These are phyloP conservation scores for Drosophila elegans DNA, from an alignment of 1,140 invertebrate genomes.

Conservation along the genomic window DNA sequence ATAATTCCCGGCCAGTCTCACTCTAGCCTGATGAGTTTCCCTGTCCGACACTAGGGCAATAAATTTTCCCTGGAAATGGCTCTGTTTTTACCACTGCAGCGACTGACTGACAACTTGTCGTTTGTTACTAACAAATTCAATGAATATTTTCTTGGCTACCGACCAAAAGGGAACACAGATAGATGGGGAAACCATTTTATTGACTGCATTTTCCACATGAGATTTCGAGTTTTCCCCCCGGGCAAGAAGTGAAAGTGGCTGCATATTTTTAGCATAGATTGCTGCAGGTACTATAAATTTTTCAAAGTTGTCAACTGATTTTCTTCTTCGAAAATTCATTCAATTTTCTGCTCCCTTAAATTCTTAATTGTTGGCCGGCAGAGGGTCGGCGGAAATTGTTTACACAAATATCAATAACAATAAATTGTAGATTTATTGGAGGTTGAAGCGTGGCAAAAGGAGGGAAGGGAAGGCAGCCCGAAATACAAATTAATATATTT, in stretches of 20 bases:
- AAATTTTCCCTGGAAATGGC: conserved; percentile 53
- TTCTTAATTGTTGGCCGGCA: conserved; percentile 55
- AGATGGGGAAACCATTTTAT: conserved; percentile 46
- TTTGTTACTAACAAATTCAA: conserved; percentile 79
- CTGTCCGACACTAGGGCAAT: conserved; percentile 39
- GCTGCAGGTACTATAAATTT: conserved; percentile 57
- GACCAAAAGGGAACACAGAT: conserved; percentile 13
- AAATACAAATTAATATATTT: conserved; percentile 68
- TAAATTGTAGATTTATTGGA: conserved; percentile 76
- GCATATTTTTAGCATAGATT: conserved; percentile 57
- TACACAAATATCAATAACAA: conserved; percentile 81
- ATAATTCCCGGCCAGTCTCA: conserved; percentile 35
- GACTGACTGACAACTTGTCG: conserved; percentile 66
- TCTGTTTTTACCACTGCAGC: conserved; percentile 26
- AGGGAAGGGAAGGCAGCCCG: conserved; percentile 21
- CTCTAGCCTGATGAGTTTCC: conserved; percentile 31
- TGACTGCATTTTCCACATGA: conserved; percentile 63
- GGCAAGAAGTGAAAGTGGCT: conserved; percentile 50
- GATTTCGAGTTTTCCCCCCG: conserved; percentile 23
- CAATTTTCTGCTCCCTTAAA: conserved; percentile 56
- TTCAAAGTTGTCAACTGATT: conserved; percentile 53
- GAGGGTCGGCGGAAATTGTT: conserved; percentile 36
- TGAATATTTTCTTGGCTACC: conserved; percentile 66
- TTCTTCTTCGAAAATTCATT: conserved; percentile 36
- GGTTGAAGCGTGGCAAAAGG: conserved; percentile 15